Percentiles rank a stretch among this genome's conserved stretches.
Conservation (phyloP, 2,888 invertebrate genomes). For the Scaptomyza parva region DNA sequence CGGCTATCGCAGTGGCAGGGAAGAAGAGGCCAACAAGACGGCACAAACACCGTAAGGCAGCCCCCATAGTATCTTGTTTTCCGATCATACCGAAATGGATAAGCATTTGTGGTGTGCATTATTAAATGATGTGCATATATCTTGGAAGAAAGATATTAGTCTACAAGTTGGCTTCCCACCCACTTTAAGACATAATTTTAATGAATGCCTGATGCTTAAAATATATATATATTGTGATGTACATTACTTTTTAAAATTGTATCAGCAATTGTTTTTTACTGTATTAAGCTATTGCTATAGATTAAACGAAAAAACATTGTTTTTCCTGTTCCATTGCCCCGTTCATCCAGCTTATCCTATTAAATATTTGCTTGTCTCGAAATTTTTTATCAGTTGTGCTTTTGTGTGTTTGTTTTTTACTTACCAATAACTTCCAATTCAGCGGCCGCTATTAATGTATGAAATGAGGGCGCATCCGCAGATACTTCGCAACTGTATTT, state of each 20-base stretch:
- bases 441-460: conserved; percentile 84
- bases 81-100: conserved; percentile 16
- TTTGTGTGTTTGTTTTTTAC: conserved; percentile 51
- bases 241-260: neutral
- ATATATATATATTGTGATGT: neutral
- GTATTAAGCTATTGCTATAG: too few species aligned
- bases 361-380: conserved; percentile 17
- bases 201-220: neutral
- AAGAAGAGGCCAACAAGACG: conserved; percentile 21
- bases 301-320: too few species aligned
- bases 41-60: conserved; percentile 1
- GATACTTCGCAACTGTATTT: conserved; percentile 85
- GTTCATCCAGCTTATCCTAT: neutral
- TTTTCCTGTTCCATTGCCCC: neutral
- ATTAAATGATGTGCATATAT: conserved; percentile 17
- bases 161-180: neutral
- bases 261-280: neutral
- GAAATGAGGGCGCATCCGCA: conserved; percentile 85
- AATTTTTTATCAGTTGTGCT: conserved; percentile 12
- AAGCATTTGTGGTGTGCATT: conserved; percentile 37
- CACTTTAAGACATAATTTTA: neutral
- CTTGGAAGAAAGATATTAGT: neutral
- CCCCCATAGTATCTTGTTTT: conserved; percentile 23
- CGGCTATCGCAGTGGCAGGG: neutral
- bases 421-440: conserved; percentile 85